These are phyloP conservation scores for Cantharis rustica DNA, from an alignment of 2,888 invertebrate genomes.

Conservation along the genomic window DNA sequence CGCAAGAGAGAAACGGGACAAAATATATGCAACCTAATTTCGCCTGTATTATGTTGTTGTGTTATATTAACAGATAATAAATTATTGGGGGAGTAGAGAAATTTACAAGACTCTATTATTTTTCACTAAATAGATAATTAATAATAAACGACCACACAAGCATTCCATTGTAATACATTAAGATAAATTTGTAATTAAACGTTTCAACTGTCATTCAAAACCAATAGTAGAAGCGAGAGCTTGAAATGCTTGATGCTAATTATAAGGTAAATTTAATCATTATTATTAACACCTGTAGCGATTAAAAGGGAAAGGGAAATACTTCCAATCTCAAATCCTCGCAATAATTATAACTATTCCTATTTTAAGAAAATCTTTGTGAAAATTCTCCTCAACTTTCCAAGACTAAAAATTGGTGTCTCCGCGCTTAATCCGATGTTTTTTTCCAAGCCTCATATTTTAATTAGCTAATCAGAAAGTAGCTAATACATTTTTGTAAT, in stretches of 20 bases:
- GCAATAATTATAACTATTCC: neutral
- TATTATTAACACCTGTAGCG: neutral
- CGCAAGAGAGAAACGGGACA: neutral
- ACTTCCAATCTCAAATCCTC: neutral
- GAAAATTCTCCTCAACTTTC: too few relatives aligned
- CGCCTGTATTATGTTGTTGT: neutral
- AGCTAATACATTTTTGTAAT: too few relatives aligned
- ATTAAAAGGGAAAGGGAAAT: neutral
- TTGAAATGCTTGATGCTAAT: neutral
- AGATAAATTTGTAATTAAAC: neutral
- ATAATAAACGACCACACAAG: neutral
- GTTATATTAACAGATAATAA: neutral
- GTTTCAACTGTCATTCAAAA: neutral
- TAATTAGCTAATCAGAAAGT: too few relatives aligned
- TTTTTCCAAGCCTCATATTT: too few relatives aligned
- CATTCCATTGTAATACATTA: neutral
- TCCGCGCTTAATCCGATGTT: too few relatives aligned
- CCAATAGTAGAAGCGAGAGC: neutral
- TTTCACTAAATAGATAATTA: neutral
- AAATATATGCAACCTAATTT: neutral
- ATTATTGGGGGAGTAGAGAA: neutral
- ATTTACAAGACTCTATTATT: neutral
- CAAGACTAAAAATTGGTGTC: too few relatives aligned
- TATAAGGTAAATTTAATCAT: neutral
- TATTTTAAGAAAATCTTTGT: neutral